A percentile compares a stretch with the other conserved stretches of the same genome.
Evolutionary conservation across 2,113 vertebrate species (phyloP).

Genomic region (Mus musculus): GRCm39 chr16:34533501-34534000

Average conservation of each 20-base stretch:
- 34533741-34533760: neutral
- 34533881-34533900: neutral
- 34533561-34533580: neutral
- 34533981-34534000: neutral
- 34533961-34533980: neutral
- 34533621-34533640: neutral
- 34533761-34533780: constrained; percentile 19
- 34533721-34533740: neutral
- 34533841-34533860: constrained; percentile 17
- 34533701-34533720: neutral
- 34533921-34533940: neutral
- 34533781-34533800: neutral
- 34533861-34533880: neutral
- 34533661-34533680: neutral
- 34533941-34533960: neutral
- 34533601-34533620: neutral
- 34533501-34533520: constrained; percentile 27
- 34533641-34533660: neutral
- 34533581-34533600: neutral
- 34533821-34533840: neutral
- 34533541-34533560: neutral
- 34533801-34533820: neutral
- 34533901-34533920: neutral
- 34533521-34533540: neutral
- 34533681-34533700: neutral